Base-by-base conservation (phyloP, 2,888 invertebrate species). In the Strigamia maritima region DNA sequence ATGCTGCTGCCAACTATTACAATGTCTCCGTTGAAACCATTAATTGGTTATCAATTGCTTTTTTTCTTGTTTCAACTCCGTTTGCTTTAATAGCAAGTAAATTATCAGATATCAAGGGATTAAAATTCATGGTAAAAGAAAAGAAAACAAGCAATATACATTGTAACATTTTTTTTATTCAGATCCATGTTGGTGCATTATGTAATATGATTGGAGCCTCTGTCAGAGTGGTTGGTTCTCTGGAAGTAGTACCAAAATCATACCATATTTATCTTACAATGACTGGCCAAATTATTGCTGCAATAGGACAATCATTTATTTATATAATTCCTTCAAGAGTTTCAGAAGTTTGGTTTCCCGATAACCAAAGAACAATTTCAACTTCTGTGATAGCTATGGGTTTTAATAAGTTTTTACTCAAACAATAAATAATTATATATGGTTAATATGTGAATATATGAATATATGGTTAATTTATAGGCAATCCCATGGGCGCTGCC, bases 291-390 rank as follows among this genome's bases (percentile, higher is more conserved):
- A 84, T 84, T 14, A 81, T 88, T 14, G 86, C 88, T 28, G 87
- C 87, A 28, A 83, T 86, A 81, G 87, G 87, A 38, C 88, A 89
- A 81, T 87, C 88, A 14, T 88, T 88, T 83, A 85, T 87, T 76
- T 85, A 89, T 85, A 87, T 87, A 83, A 84, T 87, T 75, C 87
- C 88, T 6, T 87, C 88, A 12, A 88, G 87, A 83, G 84, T 87
- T 31, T 85, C 86, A 3, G 86, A 85, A 19, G 80, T 84, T 31
- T 87, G 87, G 87, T 87, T 86, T 82, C 82, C 84, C 2, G 84
- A 70, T 19, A 76, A 79, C 28, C 49, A 80, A 44, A 44, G 77
- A 19, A 40, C 79, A n/a, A 40, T 76, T 12, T 38, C 80, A 38
- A 78, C 78, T 3, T 14, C 78, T 35, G 22, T 80, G 14, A 44